Evolutionary conservation across 2,888 invertebrate species (phyloP).

Genomic region (Ormyrus pomaceus): DNA sequence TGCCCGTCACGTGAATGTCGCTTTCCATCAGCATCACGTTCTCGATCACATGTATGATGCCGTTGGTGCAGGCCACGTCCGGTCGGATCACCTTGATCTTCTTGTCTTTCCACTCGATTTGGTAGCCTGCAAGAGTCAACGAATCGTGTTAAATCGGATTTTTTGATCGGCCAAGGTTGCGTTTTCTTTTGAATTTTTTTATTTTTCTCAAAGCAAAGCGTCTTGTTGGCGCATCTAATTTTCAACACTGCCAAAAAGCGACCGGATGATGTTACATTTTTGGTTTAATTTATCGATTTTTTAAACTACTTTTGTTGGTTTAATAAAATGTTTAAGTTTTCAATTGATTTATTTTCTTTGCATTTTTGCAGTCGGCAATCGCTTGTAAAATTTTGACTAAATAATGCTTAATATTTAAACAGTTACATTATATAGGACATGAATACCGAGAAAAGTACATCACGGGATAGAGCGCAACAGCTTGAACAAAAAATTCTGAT

Average conservation of each 20-base stretch:
- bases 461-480: no score
- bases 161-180: no score
- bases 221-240: conserved; percentile 15
- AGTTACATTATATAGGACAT: no score
- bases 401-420: no score
- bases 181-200: background rate
- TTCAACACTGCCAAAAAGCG: conserved; percentile 22
- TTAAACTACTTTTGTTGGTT: no score
- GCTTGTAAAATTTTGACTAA: no score
- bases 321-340: background rate
- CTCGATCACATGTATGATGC: conserved; percentile 96
- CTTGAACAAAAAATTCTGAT: no score
- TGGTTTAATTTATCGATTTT: no score
- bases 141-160: background rate
- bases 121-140: conserved; percentile 82
- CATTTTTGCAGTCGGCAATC: no score
- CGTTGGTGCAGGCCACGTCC: conserved; percentile 96
- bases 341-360: background rate
- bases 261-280: no score
- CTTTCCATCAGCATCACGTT: conserved; percentile 89
- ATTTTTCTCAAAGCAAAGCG: conserved; percentile 32
- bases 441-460: no score
- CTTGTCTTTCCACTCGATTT: conserved; percentile 89
- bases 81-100: conserved; percentile 91
- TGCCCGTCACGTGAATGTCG: conserved; percentile 85